Base-by-base conservation (phyloP, 2,113 vertebrate genomes). In the Procavia capensis region DNA sequence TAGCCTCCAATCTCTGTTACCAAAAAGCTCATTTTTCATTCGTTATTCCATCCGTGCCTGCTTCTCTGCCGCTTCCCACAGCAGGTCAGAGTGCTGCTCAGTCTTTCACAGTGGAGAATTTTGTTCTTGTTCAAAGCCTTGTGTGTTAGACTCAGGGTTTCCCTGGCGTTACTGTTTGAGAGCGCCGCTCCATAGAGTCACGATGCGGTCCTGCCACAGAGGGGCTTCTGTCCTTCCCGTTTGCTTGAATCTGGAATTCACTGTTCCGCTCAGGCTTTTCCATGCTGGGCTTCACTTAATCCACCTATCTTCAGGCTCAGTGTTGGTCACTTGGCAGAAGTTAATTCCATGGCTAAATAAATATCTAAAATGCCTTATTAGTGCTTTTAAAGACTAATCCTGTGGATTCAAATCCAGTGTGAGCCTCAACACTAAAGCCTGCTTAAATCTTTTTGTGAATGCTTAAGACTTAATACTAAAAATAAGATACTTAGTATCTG, bases 181-280 rank as follows among this genome's bases (percentile, higher is more conserved):
- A 24, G 0, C n/a, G 0, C 9, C 75, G 36, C 45, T 54, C 36
- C 9, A 3, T 39, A 25, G 3, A 6, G 17, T 36, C 10, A 43
- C 6, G 45, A 27, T 1, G 13, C 3, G 31, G 9, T 31, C 8
- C 17, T 14, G 22, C 31, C 39, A 0, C 16, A 29, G 1, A 14
- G 43, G 9, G 83, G 59, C 36, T 64, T 79, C 45, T 88, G 3
- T 80, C 47, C 17, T 34, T 88, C 50, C 61, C 10, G 22, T 39
- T 24, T 3, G n/a, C 19, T 39, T 22, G 36, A 39, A 39, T 13
- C 8, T 39, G 39, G 17, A 6, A 72, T 39, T 72, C 9, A 70
- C 8, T 39, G 36, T 39, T 39, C 8, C 20, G 9, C 17, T 72
- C 17, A 20, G 3, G 19, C 39, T 72, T 39, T 36, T 39, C 68